Percentiles rank a stretch among this genome's conserved stretches.
Evolutionary conservation across 1,140 invertebrate species (phyloP).

Genomic region (Sesamia nonagrioides): DNA sequence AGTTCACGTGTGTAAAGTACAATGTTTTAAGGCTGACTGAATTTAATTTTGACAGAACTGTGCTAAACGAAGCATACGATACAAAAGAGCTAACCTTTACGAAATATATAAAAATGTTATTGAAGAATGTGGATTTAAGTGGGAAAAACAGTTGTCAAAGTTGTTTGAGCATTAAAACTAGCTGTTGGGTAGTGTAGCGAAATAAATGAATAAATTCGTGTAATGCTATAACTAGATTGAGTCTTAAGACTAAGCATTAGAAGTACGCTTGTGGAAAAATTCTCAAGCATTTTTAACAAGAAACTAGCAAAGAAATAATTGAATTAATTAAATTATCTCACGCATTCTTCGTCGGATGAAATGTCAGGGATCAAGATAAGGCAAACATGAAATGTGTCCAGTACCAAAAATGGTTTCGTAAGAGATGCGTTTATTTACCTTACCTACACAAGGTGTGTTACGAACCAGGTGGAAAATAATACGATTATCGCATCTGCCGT

Average conservation of each 20-base stretch:
- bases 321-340: slow-evolving; percentile 28
- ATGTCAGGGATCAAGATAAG: slow-evolving; percentile 62
- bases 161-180: neutral
- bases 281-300: neutral
- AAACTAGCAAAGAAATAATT: neutral
- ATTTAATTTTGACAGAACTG: slow-evolving; percentile 12
- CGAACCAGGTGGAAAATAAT: slow-evolving; percentile 65
- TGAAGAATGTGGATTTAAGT: neutral
- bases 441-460: slow-evolving; percentile 65
- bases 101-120: neutral
- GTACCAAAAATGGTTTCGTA: slow-evolving; percentile 64
- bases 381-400: slow-evolving; percentile 62
- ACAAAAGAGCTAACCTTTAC: neutral
- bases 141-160: neutral
- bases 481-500: slow-evolving; percentile 63
- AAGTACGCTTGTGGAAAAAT: neutral
- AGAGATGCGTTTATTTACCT: slow-evolving; percentile 44
- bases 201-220: too few relatives aligned
- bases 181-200: too few relatives aligned
- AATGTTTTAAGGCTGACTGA: slow-evolving; percentile 1
- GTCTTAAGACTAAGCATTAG: neutral
- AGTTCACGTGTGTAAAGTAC: slow-evolving; percentile 47
- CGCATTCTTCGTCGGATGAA: slow-evolving; percentile 44
- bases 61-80: slow-evolving; percentile 9
- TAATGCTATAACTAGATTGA: too few relatives aligned